Conservation (phyloP, 2,113 vertebrate species). For the Gallinago jamesoni region DNA sequence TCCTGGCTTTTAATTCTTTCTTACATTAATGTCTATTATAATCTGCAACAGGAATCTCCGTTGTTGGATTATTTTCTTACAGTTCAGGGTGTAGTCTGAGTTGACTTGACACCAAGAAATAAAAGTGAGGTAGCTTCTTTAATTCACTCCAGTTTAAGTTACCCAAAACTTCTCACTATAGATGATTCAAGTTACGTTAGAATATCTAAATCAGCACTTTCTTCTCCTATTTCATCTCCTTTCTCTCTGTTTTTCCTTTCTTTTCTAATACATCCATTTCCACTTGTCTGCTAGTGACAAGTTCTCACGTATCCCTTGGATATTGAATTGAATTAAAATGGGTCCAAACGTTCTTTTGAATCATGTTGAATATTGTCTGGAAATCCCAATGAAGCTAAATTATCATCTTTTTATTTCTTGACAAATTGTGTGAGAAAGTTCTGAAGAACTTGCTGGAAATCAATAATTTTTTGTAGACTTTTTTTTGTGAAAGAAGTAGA, state of each 20-base stretch:
- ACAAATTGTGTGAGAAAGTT: background rate
- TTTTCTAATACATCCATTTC: background rate
- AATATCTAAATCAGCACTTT: background rate
- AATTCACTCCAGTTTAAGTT: background rate
- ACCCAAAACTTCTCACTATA: background rate
- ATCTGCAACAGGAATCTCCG: background rate
- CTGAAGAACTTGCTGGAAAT: background rate
- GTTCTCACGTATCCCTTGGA: background rate
- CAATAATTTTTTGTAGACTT: background rate
- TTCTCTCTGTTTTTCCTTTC: background rate
- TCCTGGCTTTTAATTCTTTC: background rate
- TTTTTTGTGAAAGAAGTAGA: background rate
- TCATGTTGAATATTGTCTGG: background rate
- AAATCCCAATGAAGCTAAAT: background rate
- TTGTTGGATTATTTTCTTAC: background rate
- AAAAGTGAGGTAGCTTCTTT: background rate
- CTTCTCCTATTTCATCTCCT: background rate
- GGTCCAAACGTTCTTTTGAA: background rate
- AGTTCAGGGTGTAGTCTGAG: background rate
- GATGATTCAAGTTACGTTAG: background rate
- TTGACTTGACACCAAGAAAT: background rate
- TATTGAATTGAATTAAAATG: constrained; percentile 13
- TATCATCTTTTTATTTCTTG: background rate
- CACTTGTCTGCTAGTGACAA: background rate
- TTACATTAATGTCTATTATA: background rate